Base-by-base conservation (phyloP, 1,140 invertebrate species). In the Onthophagus taurus region DNA sequence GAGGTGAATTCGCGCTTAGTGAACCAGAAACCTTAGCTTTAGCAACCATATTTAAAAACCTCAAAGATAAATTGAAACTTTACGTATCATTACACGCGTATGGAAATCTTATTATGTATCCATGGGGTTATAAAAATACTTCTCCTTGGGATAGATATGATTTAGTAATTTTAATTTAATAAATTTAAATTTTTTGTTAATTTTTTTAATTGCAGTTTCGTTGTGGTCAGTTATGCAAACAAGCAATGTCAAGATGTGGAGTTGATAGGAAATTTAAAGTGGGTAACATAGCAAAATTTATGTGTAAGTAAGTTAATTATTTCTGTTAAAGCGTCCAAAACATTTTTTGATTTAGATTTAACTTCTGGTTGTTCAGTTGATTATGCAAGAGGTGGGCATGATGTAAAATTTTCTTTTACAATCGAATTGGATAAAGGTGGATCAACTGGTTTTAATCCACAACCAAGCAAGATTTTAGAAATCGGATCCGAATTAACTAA, bases 1-100 rank as follows among this genome's bases (percentile, higher is more conserved):
- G 17, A 11, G 34, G 43, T n/a, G 24, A 26, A 20, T 16, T 26
- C 11, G 31, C 31, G 19, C 14, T 45, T 57, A 88, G 85, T 0
- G 87, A 90, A 61, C 69, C 72, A 2, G 87, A 89, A 61, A 80
- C 81, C 1, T 58, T 59, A 42, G 72, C 77, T 11, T 67, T 83
- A 29, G 64, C 71, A n/a, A 70, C 74, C 37, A 63, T 75, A 0
- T 67, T 83, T 53, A 54, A 70, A 41, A 57, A 66, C 21, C 55
- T 78, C 14, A 61, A 59, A 5, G 48, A 73, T 8, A 54, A 69
- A 18, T 60, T 83, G 3, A 72, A 77, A 38, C 63, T 82, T 26
- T 85, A 82, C 53, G 61, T 85, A 1, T 76, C 80, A 0, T 52
- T 86, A 11, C 84, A 87, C 58, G 71, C 80, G 0, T 86, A 83